phyloP scores from a whole-genome alignment of 2,888 invertebrate species.

The Dolichopus griseipennis region DNA sequence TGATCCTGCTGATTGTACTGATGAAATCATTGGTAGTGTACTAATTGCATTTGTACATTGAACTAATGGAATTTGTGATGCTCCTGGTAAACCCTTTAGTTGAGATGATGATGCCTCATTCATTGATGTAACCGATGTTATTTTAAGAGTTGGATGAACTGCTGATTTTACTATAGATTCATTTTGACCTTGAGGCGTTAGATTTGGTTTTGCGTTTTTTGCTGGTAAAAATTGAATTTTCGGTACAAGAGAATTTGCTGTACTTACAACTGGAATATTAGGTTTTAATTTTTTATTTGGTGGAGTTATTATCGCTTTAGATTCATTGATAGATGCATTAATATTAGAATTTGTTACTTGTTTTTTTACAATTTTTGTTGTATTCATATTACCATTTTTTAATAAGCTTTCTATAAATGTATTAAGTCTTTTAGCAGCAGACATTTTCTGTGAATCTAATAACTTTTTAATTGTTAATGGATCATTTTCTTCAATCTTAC shows the following conservation, averaged over 20 bases:
- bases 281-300: not conserved
- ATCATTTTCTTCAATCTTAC: slow-evolving; percentile 35
- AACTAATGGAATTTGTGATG: not conserved
- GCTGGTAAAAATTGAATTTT: not conserved
- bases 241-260: not conserved
- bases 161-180: not conserved
- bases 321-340: not conserved
- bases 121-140: slow-evolving; percentile 9
- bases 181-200: not conserved
- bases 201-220: not conserved
- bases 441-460: slow-evolving; percentile 34
- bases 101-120: not conserved
- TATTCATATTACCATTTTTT: not conserved
- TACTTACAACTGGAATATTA: not conserved
- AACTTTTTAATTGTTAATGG: slow-evolving; percentile 35
- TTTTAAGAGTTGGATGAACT: not conserved
- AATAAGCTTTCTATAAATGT: slow-evolving; percentile 27
- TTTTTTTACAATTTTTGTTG: not conserved
- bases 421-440: slow-evolving; percentile 35
- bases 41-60: not conserved
- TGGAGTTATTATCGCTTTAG: not conserved
- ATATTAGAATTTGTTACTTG: not conserved
- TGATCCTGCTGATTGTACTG: not conserved
- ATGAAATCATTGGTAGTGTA: slow-evolving; percentile 2
- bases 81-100: not conserved